Conservation (phyloP, 1,140 invertebrate genomes). For the Laupala kohalensis region DNA sequence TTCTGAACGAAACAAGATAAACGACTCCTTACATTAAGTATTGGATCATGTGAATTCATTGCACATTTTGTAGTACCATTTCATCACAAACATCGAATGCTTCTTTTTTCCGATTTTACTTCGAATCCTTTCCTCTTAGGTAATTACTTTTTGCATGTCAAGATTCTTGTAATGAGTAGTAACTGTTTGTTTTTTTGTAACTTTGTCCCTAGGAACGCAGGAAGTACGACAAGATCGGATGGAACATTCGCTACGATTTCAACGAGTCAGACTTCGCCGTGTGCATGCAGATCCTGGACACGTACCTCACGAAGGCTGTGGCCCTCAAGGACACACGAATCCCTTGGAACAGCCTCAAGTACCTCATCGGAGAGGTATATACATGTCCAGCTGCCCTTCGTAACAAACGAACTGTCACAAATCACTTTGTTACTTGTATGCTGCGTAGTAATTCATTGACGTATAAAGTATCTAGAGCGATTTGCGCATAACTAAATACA, state of each 20-base stretch:
- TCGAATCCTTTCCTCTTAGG: background rate
- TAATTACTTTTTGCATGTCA: background rate
- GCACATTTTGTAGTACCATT: background rate
- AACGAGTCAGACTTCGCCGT: slow-evolving; percentile 84
- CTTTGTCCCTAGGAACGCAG: slow-evolving; percentile 55
- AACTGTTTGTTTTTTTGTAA: background rate
- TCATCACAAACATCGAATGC: background rate
- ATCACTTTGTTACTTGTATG: too few species aligned
- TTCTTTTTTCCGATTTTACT: background rate
- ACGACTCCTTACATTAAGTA: too few species aligned
- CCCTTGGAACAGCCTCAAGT: slow-evolving; percentile 81
- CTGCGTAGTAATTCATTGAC: too few species aligned
- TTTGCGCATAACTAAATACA: too few species aligned
- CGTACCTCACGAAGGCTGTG: slow-evolving; percentile 60
- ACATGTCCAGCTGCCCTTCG: too few species aligned
- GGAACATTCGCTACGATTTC: slow-evolving; percentile 88
- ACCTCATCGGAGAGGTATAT: slow-evolving; percentile 80
- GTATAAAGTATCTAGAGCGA: too few species aligned
- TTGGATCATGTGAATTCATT: too few species aligned
- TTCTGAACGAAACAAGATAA: too few species aligned
- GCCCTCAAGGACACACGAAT: slow-evolving; percentile 43
- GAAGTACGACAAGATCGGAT: slow-evolving; percentile 85
- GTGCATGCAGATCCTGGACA: slow-evolving; percentile 66
- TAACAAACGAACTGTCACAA: too few species aligned
- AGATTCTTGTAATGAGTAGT: background rate